Evolutionary conservation across 1,140 invertebrate species (phyloP), one percentile per base, ranked within the genome.

Genomic region (Frieseomelitta varia): DNA sequence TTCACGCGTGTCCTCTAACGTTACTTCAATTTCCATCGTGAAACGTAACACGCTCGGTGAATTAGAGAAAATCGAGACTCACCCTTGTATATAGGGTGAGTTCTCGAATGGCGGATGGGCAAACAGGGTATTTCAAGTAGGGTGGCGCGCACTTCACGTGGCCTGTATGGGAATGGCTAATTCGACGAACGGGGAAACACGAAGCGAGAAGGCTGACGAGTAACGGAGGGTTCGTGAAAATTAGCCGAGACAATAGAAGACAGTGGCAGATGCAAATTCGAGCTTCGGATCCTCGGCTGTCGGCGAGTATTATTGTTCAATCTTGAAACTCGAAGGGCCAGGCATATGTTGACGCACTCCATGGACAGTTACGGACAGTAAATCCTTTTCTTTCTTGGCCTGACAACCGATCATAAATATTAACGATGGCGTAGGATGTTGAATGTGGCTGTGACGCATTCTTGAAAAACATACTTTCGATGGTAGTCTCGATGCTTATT

Each of bases 171-270:
- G 94, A 94, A 94, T 93, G 91, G 92, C 91, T 92, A 94, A 94
- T 94, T 93, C 89, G 27, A 55, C 15, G 58, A 72, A 82, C 72
- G 73, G 85, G 80, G 85, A 86, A 88, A 92, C 61, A 72, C 84
- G 90, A 91, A 80, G 75, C 78, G 89, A 86, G 74, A 63, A 61
- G 71, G 34, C 82, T 63, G 81, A 39, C 53, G n/a, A 47, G 56
- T 39, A 39, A 72, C 81, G 74, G 80, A 90, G 86, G 92, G 91
- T 85, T 90, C 79, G 83, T 78, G 86, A 87, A 61, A 95, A 95
- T 95, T 95, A 95, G 94, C 93, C 92, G 90, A 94, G 90, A 95
- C 93, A 94, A 95, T 91, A 83, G 63, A 73, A 85, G 87, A 90
- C 77, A 90, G 83, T 86, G 88, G 87, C 93, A 95, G 94, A 95